Base-by-base conservation (phyloP, 2,888 invertebrate genomes). In the Drosophila kuntzei region DNA sequence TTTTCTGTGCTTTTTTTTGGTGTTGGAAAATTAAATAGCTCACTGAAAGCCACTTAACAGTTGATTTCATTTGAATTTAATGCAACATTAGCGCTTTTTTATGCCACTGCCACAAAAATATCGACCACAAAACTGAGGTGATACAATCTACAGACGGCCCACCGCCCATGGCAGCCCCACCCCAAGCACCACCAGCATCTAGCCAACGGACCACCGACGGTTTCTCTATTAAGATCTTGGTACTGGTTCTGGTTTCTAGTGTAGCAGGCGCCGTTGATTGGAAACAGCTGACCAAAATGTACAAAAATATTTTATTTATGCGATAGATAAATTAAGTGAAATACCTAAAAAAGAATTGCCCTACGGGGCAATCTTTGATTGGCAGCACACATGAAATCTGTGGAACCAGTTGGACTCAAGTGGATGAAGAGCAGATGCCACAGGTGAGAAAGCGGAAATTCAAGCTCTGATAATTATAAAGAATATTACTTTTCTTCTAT, bases 1-100 rank as follows among this genome's bases (percentile, higher is more conserved):
- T 36, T 16, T 46, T 49, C 32, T 8, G 18, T 1, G 27, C 2
- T 47, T 32, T 20, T 22, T 36, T 36, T 77, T 64, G 49, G 73
- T 78, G 75, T 70, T 78, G 71, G 73, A 29, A 79, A 85, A 86
- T 86, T 87, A 86, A 86, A 86, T 86, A 86, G 85, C 85, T 86
- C 80, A 86, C 69, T 87, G 85, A 86, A 87, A 87, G 80, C 85
- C 82, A 76, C 87, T 85, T 76, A 82, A 76, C 85, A 87, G 85
- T 85, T 82, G 85, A 86, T 87, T 86, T 86, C 87, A 87, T 80
- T 67, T 87, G 85, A 82, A 82, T 86, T 86, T 86, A 82, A 86
- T 86, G 85, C 85, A 85, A 87, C 87, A 86, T 86, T 86, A 86
- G 82, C 79, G 58, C 43, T 71, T 76, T 75, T 80, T 82, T 81